phyloP scores from a whole-genome alignment of 2,888 invertebrate genomes.

The Scelioninae gen. 1 region DNA sequence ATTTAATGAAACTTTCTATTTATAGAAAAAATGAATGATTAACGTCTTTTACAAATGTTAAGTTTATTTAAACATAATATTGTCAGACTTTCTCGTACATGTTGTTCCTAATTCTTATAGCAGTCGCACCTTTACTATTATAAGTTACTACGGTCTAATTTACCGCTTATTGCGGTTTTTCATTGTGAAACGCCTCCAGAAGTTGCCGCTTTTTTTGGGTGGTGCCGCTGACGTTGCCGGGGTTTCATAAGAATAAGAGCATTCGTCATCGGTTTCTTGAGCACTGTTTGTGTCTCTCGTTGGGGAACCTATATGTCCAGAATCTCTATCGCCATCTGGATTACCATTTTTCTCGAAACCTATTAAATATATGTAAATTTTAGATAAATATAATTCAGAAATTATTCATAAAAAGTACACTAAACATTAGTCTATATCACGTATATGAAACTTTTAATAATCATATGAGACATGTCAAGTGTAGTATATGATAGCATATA shows the following conservation, averaged over 20 bases:
- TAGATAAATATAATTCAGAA: background rate
- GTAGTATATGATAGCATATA: too few relatives aligned
- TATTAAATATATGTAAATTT: slow-evolving; percentile 48
- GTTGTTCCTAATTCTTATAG: background rate
- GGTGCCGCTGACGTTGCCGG: slow-evolving; percentile 76
- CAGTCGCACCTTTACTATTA: slow-evolving; percentile 10
- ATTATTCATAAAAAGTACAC: too few relatives aligned
- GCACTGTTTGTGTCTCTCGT: slow-evolving; percentile 82
- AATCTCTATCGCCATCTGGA: slow-evolving; percentile 82
- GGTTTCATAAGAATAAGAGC: slow-evolving; percentile 84
- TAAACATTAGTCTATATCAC: too few relatives aligned
- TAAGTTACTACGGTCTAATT: slow-evolving; percentile 72
- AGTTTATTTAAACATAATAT: too few relatives aligned
- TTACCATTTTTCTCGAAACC: slow-evolving; percentile 78
- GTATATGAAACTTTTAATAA: too few relatives aligned
- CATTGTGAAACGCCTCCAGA: slow-evolving; percentile 89
- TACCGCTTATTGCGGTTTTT: slow-evolving; percentile 89
- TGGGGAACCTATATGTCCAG: slow-evolving; percentile 83
- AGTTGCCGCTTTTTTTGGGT: slow-evolving; percentile 82
- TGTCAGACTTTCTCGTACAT: background rate
- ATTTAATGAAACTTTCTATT: too few relatives aligned
- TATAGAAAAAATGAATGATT: too few relatives aligned
- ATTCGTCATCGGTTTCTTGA: slow-evolving; percentile 86
- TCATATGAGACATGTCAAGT: too few relatives aligned
- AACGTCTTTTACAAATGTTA: too few relatives aligned